Percentiles rank a stretch among this genome's conserved stretches.
Evolutionary conservation across 1,140 invertebrate genomes (phyloP).

Genomic region (Pogonomyrmex californicus): DNA sequence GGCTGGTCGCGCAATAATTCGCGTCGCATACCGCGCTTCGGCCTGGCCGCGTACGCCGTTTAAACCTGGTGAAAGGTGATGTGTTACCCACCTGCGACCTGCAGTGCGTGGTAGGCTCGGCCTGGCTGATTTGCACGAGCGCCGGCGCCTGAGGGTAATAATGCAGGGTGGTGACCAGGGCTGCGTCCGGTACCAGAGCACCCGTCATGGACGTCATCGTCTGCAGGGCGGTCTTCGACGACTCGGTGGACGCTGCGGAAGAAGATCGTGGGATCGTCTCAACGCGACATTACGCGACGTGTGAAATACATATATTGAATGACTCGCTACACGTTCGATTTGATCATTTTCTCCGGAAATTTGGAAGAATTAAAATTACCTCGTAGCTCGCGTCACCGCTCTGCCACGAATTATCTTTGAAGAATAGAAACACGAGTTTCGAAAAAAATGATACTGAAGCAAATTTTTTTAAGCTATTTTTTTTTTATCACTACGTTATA

Average conservation of each 20-base stretch:
- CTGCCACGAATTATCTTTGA: neutral
- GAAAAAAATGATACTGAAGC: neutral
- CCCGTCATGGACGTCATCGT: slow-evolving; percentile 86
- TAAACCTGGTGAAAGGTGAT: slow-evolving; percentile 44
- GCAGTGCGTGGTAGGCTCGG: slow-evolving; percentile 82
- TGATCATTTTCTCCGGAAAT: neutral
- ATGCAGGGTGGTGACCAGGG: slow-evolving; percentile 83
- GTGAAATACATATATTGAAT: neutral
- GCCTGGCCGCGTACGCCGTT: neutral
- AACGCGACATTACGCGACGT: neutral
- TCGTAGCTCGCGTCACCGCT: too few relatives aligned
- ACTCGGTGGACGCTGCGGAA: slow-evolving; percentile 85
- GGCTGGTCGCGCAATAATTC: slow-evolving; percentile 58
- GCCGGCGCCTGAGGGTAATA: slow-evolving; percentile 84
- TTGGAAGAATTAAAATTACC: neutral
- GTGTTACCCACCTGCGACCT: slow-evolving; percentile 82
- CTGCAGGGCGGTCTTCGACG: slow-evolving; percentile 88
- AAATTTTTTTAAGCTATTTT: neutral
- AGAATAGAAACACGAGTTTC: neutral
- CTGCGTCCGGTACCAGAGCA: slow-evolving; percentile 84
- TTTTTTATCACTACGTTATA: neutral
- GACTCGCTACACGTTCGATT: neutral
- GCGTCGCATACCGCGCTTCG: slow-evolving; percentile 36
- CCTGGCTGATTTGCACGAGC: slow-evolving; percentile 86
- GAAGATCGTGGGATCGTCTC: slow-evolving; percentile 20